Conservation (phyloP, 2,888 invertebrate genomes). For the Perizoma affinitatum region DNA sequence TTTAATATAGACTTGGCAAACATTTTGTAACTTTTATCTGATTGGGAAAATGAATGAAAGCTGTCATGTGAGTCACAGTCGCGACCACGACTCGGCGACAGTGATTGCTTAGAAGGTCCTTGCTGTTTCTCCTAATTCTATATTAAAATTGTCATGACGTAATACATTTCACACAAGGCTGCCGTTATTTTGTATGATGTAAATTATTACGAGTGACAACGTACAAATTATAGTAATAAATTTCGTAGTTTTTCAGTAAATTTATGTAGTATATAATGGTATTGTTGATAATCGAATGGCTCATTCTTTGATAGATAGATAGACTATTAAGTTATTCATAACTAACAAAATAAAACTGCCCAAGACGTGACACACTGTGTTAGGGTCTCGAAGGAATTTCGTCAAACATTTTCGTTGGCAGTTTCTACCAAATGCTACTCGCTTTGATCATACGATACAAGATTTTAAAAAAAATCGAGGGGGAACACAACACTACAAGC, state of each 20-base stretch:
- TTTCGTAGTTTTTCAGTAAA: constrained; percentile 9
- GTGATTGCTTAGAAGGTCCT: constrained; percentile 51
- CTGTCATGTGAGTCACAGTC: constrained; percentile 66
- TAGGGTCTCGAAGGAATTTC: no score
- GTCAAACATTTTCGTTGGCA: no score
- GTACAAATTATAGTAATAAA: constrained; percentile 23
- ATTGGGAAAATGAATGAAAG: constrained; percentile 79
- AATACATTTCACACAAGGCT: constrained; percentile 40
- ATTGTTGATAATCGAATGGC: background rate
- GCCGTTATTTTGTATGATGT: constrained; percentile 36
- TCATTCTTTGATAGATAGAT: no score
- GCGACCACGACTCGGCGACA: constrained; percentile 38
- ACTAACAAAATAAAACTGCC: no score
- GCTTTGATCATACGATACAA: no score
- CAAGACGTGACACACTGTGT: no score
- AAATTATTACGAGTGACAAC: constrained; percentile 30
- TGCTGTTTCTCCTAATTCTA: constrained; percentile 44
- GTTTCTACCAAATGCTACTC: no score
- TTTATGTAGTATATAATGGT: background rate
- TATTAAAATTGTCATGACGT: constrained; percentile 41
- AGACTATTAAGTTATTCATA: no score
- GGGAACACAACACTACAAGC: no score
- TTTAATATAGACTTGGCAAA: constrained; percentile 76
- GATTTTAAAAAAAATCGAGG: no score
- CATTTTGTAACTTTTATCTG: constrained; percentile 67